phyloP scores from a whole-genome alignment of 2,113 vertebrate genomes.

The Pungitius pungitius region DNA sequence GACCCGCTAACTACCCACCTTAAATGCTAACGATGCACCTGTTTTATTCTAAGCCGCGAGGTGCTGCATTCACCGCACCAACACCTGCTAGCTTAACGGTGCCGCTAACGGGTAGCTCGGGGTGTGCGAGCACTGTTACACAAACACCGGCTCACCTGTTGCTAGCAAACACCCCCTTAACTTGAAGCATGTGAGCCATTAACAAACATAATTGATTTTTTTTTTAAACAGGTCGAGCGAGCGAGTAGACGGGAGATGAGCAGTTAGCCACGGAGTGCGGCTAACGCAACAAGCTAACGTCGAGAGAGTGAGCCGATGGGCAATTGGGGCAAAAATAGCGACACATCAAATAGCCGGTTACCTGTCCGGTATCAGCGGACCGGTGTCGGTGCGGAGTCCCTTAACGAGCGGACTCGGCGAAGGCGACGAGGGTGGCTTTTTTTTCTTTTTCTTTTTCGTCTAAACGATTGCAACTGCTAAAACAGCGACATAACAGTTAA shows the following conservation, averaged over 20 bases:
- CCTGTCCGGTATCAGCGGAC: neutral
- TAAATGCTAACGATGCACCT: no score
- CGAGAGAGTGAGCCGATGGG: neutral
- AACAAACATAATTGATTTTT: no score
- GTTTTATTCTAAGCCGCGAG: no score
- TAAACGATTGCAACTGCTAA: neutral
- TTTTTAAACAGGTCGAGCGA: neutral
- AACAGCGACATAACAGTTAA: slow-evolving; percentile 7
- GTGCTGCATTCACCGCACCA: no score
- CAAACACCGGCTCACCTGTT: no score
- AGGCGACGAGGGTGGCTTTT: neutral
- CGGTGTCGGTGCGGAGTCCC: neutral
- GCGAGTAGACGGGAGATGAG: neutral
- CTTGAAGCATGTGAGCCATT: no score
- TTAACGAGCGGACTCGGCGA: neutral
- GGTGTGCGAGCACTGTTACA: no score
- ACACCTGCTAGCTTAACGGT: no score
- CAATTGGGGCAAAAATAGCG: neutral
- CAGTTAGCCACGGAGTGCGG: neutral
- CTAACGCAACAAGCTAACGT: neutral
- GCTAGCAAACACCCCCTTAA: no score
- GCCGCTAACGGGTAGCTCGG: no score
- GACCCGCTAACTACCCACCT: no score
- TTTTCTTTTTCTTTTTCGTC: no score
- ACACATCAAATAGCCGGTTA: neutral